A percentile compares a stretch with the other conserved stretches of the same genome.
Evolutionary conservation across 2,113 vertebrate species (phyloP).

Genomic region (Sinocyclocheilus maitianheensis): DNA sequence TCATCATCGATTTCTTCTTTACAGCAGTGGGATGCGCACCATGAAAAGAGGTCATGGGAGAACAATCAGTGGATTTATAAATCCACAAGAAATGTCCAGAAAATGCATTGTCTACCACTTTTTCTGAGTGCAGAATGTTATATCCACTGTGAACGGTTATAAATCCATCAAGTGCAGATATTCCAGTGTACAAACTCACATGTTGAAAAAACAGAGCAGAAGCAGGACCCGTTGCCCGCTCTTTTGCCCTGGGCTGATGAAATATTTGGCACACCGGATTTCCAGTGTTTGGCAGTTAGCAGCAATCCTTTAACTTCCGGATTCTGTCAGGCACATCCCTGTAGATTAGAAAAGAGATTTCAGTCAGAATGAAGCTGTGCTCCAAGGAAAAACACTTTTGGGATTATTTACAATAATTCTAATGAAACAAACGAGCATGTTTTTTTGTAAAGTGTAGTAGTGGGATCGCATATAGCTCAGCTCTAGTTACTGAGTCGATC

Average conservation of each 20-base stretch:
- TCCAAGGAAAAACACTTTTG: neutral
- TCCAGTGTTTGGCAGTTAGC: slow-evolving; percentile 57
- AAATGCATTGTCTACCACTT: neutral
- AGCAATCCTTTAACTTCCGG: slow-evolving; percentile 68
- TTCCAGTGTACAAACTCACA: slow-evolving; percentile 1
- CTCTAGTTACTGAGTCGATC: slow-evolving; percentile 42
- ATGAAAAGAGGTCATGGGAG: slow-evolving; percentile 60
- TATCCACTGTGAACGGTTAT: neutral
- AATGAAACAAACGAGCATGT: neutral
- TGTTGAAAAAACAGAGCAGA: neutral
- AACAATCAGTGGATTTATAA: neutral
- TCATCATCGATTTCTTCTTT: slow-evolving; percentile 64
- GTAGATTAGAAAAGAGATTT: slow-evolving; percentile 21
- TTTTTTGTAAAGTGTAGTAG: neutral
- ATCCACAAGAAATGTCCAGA: slow-evolving; percentile 52
- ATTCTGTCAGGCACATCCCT: slow-evolving; percentile 53
- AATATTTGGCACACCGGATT: slow-evolving; percentile 58
- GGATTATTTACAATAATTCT: neutral
- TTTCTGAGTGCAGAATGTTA: neutral
- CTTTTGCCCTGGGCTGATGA: neutral
- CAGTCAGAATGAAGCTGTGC: slow-evolving; percentile 14
- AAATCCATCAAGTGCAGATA: slow-evolving; percentile 16
- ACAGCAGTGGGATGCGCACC: slow-evolving; percentile 47
- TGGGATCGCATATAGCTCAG: slow-evolving; percentile 31
- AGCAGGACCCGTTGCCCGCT: neutral